Percentiles rank a stretch among this genome's conserved stretches.
Conservation (phyloP, 2,797 vertebrate genomes). For the Stomatorhinus walkeri region DNA sequence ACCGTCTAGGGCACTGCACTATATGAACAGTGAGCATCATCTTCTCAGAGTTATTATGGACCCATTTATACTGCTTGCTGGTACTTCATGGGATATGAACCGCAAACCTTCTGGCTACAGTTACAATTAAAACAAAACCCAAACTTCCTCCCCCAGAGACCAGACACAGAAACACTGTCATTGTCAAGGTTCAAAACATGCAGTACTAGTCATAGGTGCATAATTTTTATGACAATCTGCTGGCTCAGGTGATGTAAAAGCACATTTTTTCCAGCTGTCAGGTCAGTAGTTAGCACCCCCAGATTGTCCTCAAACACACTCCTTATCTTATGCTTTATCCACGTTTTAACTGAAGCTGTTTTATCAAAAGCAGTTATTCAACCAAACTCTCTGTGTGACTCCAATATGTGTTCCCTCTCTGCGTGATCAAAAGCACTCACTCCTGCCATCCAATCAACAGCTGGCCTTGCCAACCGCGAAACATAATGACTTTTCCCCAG, state of each 20-base stretch:
- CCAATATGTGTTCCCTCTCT: not conserved
- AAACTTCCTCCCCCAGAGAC: not conserved
- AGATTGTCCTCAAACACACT: not conserved
- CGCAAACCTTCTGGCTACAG: not conserved
- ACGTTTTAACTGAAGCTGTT: not conserved
- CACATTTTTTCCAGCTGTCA: not conserved
- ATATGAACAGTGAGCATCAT: not conserved
- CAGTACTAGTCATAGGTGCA: not conserved
- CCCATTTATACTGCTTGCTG: not conserved
- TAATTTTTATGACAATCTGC: not conserved
- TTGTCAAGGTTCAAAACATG: not conserved
- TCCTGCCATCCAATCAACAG: constrained; percentile 11
- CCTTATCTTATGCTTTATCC: not conserved
- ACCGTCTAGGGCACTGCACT: not conserved
- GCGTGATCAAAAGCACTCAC: constrained; percentile 12
- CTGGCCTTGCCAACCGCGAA: not conserved
- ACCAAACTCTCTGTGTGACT: not conserved
- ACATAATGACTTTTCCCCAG: not conserved
- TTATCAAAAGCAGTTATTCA: not conserved
- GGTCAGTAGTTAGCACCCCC: not conserved
- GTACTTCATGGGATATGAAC: not conserved
- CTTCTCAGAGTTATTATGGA: not conserved
- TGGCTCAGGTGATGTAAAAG: not conserved
- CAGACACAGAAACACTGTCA: not conserved
- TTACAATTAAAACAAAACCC: not conserved